phyloP scores from a whole-genome alignment of 92 coral and sea anemone species.

The Siderastrea radians region DNA sequence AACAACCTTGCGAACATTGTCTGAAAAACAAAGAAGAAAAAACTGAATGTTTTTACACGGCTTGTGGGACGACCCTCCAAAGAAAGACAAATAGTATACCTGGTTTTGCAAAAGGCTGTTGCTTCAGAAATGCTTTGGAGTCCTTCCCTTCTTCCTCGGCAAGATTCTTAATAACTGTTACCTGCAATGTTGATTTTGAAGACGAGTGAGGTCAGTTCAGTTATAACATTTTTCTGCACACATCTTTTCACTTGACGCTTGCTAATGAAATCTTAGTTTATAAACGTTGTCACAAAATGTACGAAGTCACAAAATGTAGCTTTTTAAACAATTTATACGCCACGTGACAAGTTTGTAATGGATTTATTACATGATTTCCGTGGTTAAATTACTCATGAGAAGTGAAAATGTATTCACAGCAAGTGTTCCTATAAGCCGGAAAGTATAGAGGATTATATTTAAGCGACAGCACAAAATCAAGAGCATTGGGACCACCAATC shows the following conservation, averaged over 20 bases:
- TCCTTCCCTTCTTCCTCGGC: slow-evolving; percentile 99
- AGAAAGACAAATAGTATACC: slow-evolving; percentile 54
- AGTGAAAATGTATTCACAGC: too few species aligned
- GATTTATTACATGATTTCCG: too few species aligned
- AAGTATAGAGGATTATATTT: too few species aligned
- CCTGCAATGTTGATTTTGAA: slow-evolving; percentile 50
- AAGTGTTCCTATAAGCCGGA: too few species aligned
- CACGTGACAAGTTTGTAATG: too few species aligned
- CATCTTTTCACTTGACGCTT: background rate
- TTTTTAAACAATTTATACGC: too few species aligned
- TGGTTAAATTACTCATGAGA: too few species aligned
- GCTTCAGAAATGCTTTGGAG: slow-evolving; percentile 83
- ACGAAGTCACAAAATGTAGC: too few species aligned
- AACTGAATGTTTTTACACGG: background rate
- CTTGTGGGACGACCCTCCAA: background rate
- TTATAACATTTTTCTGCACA: background rate
- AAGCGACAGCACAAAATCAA: too few species aligned
- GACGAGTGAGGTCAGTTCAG: background rate
- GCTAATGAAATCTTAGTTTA: too few species aligned
- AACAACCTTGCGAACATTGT: slow-evolving; percentile 96
- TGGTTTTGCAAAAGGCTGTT: slow-evolving; percentile 99
- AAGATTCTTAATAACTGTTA: slow-evolving; percentile 87
- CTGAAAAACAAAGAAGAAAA: slow-evolving; percentile 46
- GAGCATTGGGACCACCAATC: too few species aligned
- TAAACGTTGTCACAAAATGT: too few species aligned